A percentile compares a stretch with the other conserved stretches of the same genome.
phyloP scores from a whole-genome alignment of 1,140 invertebrate species.

The Microplitis mediator region DNA sequence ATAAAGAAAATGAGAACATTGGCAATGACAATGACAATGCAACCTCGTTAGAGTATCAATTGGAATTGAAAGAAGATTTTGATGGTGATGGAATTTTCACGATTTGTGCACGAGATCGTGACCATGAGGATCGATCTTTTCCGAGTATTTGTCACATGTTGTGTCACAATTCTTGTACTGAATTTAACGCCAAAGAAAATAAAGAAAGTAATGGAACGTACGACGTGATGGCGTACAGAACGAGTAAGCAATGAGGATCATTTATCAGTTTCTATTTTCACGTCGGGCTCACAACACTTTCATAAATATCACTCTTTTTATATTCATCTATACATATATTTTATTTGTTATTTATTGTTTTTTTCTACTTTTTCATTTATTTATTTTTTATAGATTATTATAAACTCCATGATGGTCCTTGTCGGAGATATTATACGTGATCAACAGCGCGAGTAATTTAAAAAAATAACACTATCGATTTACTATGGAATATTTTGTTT shows the following conservation, averaged over 20 bases:
- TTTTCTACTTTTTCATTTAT: slow-evolving; percentile 18
- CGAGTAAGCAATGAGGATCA: slow-evolving; percentile 42
- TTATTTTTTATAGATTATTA: slow-evolving; percentile 45
- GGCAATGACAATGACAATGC: slow-evolving; percentile 26
- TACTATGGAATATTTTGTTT: too few relatives aligned
- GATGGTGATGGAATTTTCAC: slow-evolving; percentile 45
- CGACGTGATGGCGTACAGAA: slow-evolving; percentile 37
- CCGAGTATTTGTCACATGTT: slow-evolving; percentile 55
- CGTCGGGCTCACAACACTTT: neutral
- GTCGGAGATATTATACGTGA: slow-evolving; percentile 25
- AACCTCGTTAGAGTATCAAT: slow-evolving; percentile 11
- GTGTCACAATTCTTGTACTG: slow-evolving; percentile 51
- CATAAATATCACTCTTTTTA: slow-evolving; percentile 13
- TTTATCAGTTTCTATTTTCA: slow-evolving; percentile 21
- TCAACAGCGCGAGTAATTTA: neutral
- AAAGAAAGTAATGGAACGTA: slow-evolving; percentile 30
- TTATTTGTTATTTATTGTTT: neutral
- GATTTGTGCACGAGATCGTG: slow-evolving; percentile 53
- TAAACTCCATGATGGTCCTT: slow-evolving; percentile 43
- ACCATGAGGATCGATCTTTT: slow-evolving; percentile 50
- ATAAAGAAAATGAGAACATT: slow-evolving; percentile 9
- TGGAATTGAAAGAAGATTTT: slow-evolving; percentile 33
- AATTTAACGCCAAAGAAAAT: slow-evolving; percentile 33
- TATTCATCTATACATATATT: neutral
- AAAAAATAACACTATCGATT: neutral